phyloP scores from a whole-genome alignment of 23 tunicate species.

The Styela clava region DNA sequence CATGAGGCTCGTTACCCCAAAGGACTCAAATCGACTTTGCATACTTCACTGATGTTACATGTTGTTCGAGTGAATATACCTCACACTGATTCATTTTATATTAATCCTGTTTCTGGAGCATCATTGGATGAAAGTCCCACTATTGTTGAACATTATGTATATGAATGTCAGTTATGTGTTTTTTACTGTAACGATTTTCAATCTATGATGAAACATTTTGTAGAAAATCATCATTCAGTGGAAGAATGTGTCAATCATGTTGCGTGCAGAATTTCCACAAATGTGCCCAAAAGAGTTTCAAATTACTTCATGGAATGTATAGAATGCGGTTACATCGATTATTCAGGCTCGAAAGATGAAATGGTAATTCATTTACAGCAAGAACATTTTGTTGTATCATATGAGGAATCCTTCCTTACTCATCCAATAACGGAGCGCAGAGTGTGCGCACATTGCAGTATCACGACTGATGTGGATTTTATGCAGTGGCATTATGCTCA shows the following conservation, averaged over 20 bases:
- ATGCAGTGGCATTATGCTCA: conserved; percentile 14
- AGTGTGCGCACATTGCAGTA: not conserved
- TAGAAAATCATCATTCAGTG: not conserved
- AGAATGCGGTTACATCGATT: not conserved
- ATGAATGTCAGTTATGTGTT: conserved; percentile 6
- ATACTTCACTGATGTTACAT: not conserved
- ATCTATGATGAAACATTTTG: not conserved
- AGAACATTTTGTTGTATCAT: not conserved
- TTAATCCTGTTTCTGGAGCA: not conserved
- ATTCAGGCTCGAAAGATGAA: not conserved
- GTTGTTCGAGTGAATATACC: not conserved
- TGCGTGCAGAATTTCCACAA: not conserved
- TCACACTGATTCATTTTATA: not conserved
- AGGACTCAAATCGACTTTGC: not conserved
- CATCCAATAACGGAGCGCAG: not conserved
- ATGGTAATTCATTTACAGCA: not conserved
- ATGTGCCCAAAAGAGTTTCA: not conserved
- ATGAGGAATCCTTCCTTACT: not conserved
- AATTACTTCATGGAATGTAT: not conserved
- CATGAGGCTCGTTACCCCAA: conserved; percentile 14
- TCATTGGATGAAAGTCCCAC: not conserved
- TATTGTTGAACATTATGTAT: not conserved
- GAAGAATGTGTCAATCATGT: not conserved
- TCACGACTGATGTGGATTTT: not conserved
- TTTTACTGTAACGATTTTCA: not conserved